phyloP scores from a whole-genome alignment of 2,113 vertebrate genomes.

The Crotalus viridis region DNA sequence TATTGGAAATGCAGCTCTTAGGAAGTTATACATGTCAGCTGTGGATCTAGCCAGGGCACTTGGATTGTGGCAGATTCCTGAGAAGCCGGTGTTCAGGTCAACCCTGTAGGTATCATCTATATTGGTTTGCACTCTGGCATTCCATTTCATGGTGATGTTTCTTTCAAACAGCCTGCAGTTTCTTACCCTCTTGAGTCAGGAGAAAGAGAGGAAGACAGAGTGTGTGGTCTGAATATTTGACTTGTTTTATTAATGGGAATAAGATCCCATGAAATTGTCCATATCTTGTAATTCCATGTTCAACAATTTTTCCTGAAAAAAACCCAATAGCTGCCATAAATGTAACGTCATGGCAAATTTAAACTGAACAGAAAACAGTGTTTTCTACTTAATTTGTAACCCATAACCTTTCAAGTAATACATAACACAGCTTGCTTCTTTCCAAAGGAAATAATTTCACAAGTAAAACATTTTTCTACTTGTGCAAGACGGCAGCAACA shows the following conservation, averaged over 20 bases:
- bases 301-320: not conserved
- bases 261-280: conserved; percentile 1
- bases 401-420: conserved; percentile 10
- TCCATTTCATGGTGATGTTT: conserved; percentile 20
- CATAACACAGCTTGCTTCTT: conserved; percentile 12
- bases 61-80: not conserved
- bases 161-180: conserved; percentile 7
- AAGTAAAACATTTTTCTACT: not conserved
- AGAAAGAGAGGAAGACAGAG: not conserved
- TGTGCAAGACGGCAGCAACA: not conserved
- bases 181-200: not conserved
- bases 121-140: not conserved
- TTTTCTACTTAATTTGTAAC: conserved; percentile 19
- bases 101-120: not conserved
- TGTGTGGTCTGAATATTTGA: not conserved
- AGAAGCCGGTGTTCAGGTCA: not conserved
- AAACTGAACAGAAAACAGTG: not conserved
- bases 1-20: not conserved
- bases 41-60: not conserved
- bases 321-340: not conserved
- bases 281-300: not conserved
- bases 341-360: not conserved
- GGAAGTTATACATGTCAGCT: not conserved
- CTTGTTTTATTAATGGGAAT: not conserved
- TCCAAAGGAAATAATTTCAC: not conserved